Evolutionary conservation across 2,113 vertebrate species (phyloP), one percentile per base, ranked within the genome.

Genomic region (Sialia sialis): DNA sequence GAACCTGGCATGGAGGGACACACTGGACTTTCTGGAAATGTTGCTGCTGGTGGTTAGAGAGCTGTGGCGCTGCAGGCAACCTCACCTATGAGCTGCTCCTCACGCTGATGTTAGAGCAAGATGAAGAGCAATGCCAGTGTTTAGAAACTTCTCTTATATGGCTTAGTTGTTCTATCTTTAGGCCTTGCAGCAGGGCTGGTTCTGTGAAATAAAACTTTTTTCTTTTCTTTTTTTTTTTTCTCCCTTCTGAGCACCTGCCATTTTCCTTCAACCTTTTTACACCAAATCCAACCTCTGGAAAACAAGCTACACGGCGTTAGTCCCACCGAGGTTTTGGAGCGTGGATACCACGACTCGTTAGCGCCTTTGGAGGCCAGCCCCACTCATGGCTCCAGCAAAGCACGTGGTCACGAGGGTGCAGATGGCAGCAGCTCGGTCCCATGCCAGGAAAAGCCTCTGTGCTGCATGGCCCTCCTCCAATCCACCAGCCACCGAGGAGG

Each of bases 401-500:
- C 96, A 97, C 70, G 80, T 94, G 85, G 96, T 94, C 94, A 7
- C 46, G 9, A 66, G 69, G 58, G 93, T 94, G 95, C 95, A 96
- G 96, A 96, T 95, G 94, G 95, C 96, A 85, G 94, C 39, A 29
- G 63, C 91, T 41, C 22, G 39, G 93, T 59, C 68, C 90, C 10
- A 89, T 73, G 86, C 92, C 93, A 92, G 93, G 77, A 93, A 96
- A 87, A 90, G 94, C 80, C 94, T 95, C 93, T 4, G 87, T 18
- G 66, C 89, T 36, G 80, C 56, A 73, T 95, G 93, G 95, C 88
- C 94, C 87, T 94, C 93, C 97, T 96, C 94, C 97, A 93, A 91
- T 86, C 85, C 93, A 94, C 95, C 94, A 87, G 95, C 95, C 91
- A 74, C 25, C n/a, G 38, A 41, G 66, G 43, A 39, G 26, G 44